Evolutionary conservation across 2,113 vertebrate species (phyloP).

Genomic region (Dipodomys spectabilis): DNA sequence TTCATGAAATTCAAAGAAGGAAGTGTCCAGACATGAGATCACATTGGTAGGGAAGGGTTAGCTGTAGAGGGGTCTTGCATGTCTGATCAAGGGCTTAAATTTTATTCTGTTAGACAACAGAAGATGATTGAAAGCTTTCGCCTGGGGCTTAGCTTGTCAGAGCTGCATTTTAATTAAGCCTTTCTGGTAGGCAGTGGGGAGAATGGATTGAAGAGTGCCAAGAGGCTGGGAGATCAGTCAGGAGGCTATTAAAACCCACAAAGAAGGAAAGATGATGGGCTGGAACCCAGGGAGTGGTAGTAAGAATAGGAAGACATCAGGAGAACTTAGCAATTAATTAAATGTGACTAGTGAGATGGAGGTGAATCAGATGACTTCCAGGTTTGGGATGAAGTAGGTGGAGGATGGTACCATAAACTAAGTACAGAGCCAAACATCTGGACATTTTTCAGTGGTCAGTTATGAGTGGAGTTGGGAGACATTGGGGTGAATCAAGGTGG

Average conservation of each 20-base stretch:
- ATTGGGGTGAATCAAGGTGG: not conserved
- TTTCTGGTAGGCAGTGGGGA: conserved; percentile 52
- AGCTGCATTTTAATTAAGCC: conserved; percentile 78
- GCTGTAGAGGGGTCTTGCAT: not conserved
- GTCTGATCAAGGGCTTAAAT: conserved; percentile 12
- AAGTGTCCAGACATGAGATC: not conserved
- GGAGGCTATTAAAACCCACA: conserved; percentile 47
- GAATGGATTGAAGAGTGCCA: conserved; percentile 46
- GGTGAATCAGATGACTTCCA: not conserved
- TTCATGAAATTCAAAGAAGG: conserved; percentile 37
- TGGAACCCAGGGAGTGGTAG: not conserved
- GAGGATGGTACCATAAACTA: not conserved
- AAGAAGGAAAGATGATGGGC: conserved; percentile 47
- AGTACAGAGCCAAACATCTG: not conserved
- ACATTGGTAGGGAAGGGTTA: conserved; percentile 3
- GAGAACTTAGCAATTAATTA: not conserved
- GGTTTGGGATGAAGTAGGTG: not conserved
- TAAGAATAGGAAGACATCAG: not conserved
- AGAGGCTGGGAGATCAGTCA: conserved; percentile 50
- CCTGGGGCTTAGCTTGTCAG: conserved; percentile 61
- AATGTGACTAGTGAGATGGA: not conserved
- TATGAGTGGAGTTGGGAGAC: not conserved
- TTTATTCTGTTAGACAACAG: conserved; percentile 65
- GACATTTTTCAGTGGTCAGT: not conserved
- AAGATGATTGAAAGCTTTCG: conserved; percentile 67